Evolutionary conservation across 2,113 vertebrate genomes (phyloP), one percentile per base, ranked within the genome.

Genomic region (Odocoileus virginianus): DNA sequence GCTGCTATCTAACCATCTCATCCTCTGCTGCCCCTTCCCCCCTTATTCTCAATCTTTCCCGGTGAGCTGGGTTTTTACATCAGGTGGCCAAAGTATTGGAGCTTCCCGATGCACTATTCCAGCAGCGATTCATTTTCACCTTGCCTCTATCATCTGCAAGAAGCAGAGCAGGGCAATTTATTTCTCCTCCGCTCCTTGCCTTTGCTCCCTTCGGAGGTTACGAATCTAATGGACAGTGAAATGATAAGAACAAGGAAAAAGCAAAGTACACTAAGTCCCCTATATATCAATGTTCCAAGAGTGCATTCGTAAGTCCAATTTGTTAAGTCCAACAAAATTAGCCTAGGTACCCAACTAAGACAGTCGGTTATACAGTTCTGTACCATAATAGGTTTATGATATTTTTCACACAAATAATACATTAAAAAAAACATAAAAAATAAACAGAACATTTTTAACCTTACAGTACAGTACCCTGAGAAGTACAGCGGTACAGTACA

Each of bases 81-180:
- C 54, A 55, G 54, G 54, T 21, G 19, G 54, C 54, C 54, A 55
- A 55, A 55, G 19, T 55, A 55, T 21, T 55, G 54, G 54, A 55
- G 54, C 54, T 55, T 55, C 54, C 19, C 6, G 17, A 71, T 52
- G 11, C 88, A 87, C 74, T 71, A 91, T 23, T 45, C 47, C 23
- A 88, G 28, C 27, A 60, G 47, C 14, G 83, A 87, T 82, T 86
- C 55, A 36, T 27, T 36, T 90, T 64, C 85, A 92, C 52, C 74
- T 96, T 81, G 85, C 60, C 14, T 97, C 86, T 78, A 52, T 87
- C 88, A 58, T 84, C 50, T 87, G 47, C 61, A 94, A 95, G 82
- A 90, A 94, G 83, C 30, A 82, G 93, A 81, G 57, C 25, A 81
- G 9, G 84, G 40, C 36, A 47, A 85, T 94, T 87, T 74, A 89